A percentile compares a stretch with the other conserved stretches of the same genome.
phyloP scores from a whole-genome alignment of 2,888 invertebrate species.

The Leptinotarsa rubiginosa region DNA sequence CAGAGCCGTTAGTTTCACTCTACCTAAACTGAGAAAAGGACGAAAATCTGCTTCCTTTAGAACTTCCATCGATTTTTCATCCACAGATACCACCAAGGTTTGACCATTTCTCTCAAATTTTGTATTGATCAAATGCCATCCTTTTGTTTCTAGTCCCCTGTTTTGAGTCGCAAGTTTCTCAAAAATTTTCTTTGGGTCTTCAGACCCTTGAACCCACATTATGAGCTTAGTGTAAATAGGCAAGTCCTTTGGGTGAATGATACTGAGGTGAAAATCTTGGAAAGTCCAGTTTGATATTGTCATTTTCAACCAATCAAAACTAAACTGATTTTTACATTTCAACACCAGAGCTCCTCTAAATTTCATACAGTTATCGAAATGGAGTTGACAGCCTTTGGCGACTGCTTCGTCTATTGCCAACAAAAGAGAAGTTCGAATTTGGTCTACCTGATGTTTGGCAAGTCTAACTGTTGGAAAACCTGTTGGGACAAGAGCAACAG shows the following conservation, averaged over 20 bases:
- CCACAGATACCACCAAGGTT: conserved; percentile 22
- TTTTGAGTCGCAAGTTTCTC: conserved; percentile 23
- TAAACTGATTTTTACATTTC: background rate
- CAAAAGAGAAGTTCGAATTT: background rate
- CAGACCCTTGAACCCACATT: conserved; percentile 16
- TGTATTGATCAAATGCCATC: conserved; percentile 27
- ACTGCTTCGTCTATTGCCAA: background rate
- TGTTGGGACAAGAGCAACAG: conserved; percentile 16
- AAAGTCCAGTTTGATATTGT: conserved; percentile 3
- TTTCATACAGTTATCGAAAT: conserved; percentile 6
- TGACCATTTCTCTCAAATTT: conserved; percentile 23
- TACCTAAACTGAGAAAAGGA: conserved; percentile 16
- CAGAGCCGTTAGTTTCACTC: conserved; percentile 14
- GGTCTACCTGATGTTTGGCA: conserved; percentile 15
- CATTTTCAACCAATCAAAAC: conserved; percentile 15
- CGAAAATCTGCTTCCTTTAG: conserved; percentile 7
- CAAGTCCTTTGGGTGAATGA: conserved; percentile 23
- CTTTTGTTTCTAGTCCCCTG: background rate
- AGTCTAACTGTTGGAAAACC: conserved; percentile 26
- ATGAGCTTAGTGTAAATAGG: conserved; percentile 29
- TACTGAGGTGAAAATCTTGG: conserved; percentile 10
- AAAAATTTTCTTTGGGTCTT: conserved; percentile 20
- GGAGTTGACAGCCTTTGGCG: conserved; percentile 5
- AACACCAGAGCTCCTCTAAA: conserved; percentile 25
- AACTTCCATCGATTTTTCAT: conserved; percentile 14